phyloP scores from a whole-genome alignment of 2,888 invertebrate species.

The Ormyrus labotus region DNA sequence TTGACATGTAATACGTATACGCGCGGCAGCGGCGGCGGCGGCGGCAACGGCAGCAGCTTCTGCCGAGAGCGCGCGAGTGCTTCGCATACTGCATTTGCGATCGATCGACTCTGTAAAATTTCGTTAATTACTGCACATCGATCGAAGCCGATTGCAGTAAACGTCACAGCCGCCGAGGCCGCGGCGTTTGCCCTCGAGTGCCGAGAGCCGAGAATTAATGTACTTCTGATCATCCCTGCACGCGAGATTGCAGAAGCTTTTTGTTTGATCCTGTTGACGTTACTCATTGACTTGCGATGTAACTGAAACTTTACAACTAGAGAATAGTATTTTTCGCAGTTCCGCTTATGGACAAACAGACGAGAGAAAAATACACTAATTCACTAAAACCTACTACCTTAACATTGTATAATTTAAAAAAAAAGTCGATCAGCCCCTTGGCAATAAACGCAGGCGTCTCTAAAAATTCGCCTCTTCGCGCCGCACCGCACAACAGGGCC shows the following conservation, averaged over 20 bases:
- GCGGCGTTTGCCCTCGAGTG: constrained; percentile 33
- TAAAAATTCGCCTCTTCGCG: neutral
- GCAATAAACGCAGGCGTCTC: too few relatives aligned
- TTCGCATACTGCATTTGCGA: constrained; percentile 1
- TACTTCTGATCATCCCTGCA: too few relatives aligned
- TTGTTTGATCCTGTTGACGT: too few relatives aligned
- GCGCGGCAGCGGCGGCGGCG: neutral
- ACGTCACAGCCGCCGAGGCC: constrained; percentile 34
- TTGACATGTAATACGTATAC: neutral
- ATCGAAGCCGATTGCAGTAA: constrained; percentile 38
- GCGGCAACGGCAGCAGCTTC: constrained; percentile 2
- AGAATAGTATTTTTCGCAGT: too few relatives aligned
- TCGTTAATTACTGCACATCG: constrained; percentile 49
- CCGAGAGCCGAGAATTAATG: neutral
- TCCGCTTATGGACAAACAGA: too few relatives aligned
- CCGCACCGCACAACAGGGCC: neutral
- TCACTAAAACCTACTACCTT: too few relatives aligned
- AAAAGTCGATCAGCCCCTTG: too few relatives aligned
- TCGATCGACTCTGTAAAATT: constrained; percentile 49
- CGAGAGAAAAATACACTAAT: too few relatives aligned
- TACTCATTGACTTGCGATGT: too few relatives aligned
- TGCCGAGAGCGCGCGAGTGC: neutral
- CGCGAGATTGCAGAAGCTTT: too few relatives aligned
- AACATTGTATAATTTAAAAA: too few relatives aligned
- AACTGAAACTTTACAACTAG: too few relatives aligned